Conservation (phyloP, 2,888 invertebrate genomes). For the Adineta ricciae region DNA sequence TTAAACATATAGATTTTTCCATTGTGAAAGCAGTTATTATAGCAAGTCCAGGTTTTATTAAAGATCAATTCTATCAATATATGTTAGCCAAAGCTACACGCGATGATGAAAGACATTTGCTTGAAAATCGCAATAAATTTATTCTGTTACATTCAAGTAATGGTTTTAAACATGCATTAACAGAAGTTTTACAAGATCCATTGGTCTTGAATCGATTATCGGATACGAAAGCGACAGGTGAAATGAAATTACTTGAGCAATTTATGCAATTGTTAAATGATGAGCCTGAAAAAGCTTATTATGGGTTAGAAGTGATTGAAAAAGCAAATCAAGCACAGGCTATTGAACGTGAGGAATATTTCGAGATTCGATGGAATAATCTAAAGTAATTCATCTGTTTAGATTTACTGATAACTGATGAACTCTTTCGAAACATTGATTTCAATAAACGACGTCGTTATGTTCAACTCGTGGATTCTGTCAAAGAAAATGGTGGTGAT, state of each 20-base stretch:
- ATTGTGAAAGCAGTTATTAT: constrained; percentile 87
- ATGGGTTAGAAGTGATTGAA: constrained; percentile 79
- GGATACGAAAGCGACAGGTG: constrained; percentile 88
- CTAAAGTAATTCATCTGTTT: neutral
- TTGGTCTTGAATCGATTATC: constrained; percentile 61
- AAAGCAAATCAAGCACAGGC: constrained; percentile 80
- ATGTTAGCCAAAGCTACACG: constrained; percentile 18
- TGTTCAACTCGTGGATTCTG: constrained; percentile 78
- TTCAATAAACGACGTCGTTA: constrained; percentile 73
- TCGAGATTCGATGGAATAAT: no score
- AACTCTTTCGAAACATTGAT: constrained; percentile 64
- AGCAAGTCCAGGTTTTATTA: constrained; percentile 94
- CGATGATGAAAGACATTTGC: constrained; percentile 69
- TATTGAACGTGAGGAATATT: constrained; percentile 80
- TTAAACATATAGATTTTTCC: constrained; percentile 54
- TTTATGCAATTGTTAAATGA: constrained; percentile 80
- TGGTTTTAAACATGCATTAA: constrained; percentile 91
- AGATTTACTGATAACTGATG: constrained; percentile 23
- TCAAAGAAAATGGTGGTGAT: constrained; percentile 77
- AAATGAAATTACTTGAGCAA: constrained; percentile 74
- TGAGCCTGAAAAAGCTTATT: constrained; percentile 87
- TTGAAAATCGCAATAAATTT: constrained; percentile 90
- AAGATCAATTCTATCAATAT: constrained; percentile 74
- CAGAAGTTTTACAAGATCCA: constrained; percentile 58
- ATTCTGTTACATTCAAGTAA: constrained; percentile 85